Evolutionary conservation across 1,140 invertebrate genomes (phyloP).

Genomic region (Amyelois transitella): DNA sequence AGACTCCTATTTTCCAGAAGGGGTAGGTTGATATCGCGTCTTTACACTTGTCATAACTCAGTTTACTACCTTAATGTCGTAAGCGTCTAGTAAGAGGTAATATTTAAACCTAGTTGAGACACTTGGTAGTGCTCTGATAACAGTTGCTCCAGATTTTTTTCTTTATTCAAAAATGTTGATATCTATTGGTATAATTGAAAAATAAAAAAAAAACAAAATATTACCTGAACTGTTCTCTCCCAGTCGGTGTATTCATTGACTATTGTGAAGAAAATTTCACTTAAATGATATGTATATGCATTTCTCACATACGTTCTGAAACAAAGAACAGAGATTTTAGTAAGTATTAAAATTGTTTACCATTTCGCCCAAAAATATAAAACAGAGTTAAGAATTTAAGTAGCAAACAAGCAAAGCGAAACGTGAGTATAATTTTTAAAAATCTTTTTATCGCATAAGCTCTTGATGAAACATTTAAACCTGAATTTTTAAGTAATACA

Average conservation of each 20-base stretch:
- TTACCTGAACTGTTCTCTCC: slow-evolving; percentile 89
- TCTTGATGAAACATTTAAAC: neutral
- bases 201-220: neutral
- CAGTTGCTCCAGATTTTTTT: no score
- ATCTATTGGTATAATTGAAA: neutral
- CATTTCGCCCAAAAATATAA: neutral
- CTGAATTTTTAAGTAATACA: neutral
- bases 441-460: neutral
- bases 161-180: no score
- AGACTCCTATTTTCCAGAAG: no score
- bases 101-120: no score
- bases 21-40: no score
- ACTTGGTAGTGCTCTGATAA: no score
- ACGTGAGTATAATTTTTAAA: neutral
- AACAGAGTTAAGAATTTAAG: neutral
- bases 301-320: slow-evolving; percentile 93
- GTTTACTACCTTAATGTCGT: no score
- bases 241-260: slow-evolving; percentile 98
- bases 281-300: slow-evolving; percentile 94
- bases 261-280: slow-evolving; percentile 97
- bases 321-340: no score
- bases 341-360: no score
- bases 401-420: neutral
- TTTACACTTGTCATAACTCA: no score
- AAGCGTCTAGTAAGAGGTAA: no score